These are phyloP conservation scores for Alviniconcha marisindica DNA, from an alignment of 1,140 invertebrate genomes.

Conservation along the genomic window DNA sequence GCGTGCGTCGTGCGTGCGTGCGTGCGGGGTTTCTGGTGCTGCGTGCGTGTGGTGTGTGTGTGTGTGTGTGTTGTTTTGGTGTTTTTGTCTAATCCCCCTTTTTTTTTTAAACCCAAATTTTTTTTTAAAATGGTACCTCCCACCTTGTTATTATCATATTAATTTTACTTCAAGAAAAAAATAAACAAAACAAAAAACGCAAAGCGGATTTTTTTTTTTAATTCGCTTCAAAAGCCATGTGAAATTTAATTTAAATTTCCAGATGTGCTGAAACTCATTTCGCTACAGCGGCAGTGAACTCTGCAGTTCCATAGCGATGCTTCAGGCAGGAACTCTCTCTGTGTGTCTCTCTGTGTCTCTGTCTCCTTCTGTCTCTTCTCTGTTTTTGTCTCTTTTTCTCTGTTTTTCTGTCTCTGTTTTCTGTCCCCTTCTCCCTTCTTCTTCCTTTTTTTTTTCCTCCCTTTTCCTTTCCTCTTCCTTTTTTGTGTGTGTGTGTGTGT, in stretches of 20 bases:
- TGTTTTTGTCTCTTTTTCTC: too few relatives aligned
- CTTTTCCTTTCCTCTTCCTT: background rate
- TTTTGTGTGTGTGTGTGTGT: background rate
- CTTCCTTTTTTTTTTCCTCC: background rate
- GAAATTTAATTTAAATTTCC: background rate
- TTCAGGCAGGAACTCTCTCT: too few relatives aligned
- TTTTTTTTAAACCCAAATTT: background rate
- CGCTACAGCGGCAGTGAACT: background rate
- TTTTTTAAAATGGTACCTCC: background rate
- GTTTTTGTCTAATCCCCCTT: background rate
- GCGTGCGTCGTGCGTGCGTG: too few relatives aligned
- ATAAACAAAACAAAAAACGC: too few relatives aligned
- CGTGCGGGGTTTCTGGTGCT: too few relatives aligned
- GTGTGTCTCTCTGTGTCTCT: background rate
- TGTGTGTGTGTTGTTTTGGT: too few relatives aligned
- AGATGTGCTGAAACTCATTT: background rate
- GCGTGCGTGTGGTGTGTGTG: background rate
- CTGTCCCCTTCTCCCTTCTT: background rate
- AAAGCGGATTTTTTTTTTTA: background rate
- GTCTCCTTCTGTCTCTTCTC: constrained; percentile 1
- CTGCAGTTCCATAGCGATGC: too few relatives aligned
- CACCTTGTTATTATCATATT: too few relatives aligned
- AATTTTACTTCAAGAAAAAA: too few relatives aligned
- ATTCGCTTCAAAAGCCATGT: background rate
- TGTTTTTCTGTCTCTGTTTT: too few relatives aligned